A percentile compares a stretch with the other conserved stretches of the same genome.
phyloP scores from a whole-genome alignment of 1,140 invertebrate species.

The Papilio polytes region DNA sequence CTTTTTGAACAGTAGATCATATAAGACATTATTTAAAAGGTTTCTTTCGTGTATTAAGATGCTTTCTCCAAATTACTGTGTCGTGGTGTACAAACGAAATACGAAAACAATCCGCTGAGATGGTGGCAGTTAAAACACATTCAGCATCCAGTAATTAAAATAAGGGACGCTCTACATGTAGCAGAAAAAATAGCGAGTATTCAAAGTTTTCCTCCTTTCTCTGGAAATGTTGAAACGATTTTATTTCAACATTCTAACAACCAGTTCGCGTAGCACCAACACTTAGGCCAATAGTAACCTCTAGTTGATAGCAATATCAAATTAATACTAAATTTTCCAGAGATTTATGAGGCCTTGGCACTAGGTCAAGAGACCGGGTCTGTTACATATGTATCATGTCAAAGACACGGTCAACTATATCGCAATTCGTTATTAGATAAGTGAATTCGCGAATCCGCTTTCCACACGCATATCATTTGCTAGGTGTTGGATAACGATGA shows the following conservation, averaged over 20 bases:
- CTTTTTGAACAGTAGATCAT: background rate
- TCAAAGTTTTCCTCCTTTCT: conserved; percentile 10
- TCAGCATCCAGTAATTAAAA: background rate
- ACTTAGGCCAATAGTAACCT: background rate
- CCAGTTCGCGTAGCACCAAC: background rate
- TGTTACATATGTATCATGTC: background rate
- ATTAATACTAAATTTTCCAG: background rate
- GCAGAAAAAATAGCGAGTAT: background rate
- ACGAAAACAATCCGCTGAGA: background rate
- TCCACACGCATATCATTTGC: conserved; percentile 26
- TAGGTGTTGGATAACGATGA: conserved; percentile 22
- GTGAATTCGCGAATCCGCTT: conserved; percentile 19
- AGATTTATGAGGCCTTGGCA: background rate
- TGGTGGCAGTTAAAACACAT: no score
- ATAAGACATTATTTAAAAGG: background rate
- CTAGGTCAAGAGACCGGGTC: background rate
- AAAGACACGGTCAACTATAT: background rate
- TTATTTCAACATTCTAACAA: background rate
- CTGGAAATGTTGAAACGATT: conserved; percentile 9
- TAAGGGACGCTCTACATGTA: background rate
- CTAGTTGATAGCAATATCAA: background rate
- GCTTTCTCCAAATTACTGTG: background rate
- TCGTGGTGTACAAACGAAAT: background rate
- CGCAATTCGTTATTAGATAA: conserved; percentile 11
- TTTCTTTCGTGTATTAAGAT: background rate